Base-by-base conservation (phyloP, 1,140 invertebrate genomes). In the Diachasmimorpha longicaudata region DNA sequence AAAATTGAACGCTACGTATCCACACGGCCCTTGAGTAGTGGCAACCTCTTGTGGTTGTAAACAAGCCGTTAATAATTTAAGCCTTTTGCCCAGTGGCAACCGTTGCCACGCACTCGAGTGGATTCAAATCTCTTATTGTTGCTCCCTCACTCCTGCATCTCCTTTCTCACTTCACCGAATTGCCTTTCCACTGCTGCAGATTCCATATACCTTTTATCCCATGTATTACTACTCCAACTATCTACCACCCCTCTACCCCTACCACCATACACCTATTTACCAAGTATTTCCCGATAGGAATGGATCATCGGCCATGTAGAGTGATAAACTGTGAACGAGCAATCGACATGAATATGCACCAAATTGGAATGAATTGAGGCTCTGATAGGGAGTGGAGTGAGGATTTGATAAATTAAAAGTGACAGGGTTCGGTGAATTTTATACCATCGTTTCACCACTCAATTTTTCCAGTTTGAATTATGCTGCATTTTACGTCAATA, bases 21-120 rank as follows among this genome's bases (percentile, higher is more conserved):
- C 36, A 68, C 36, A 14, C 31, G 31, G 31, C 16, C n/a, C 8
- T 68, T 39, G 25, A 19, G 25, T 39, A 16, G 36, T 9, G 23
- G 36, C 36, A 37, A 19, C 31, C 66, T 68, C 66, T 37, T 55
- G 67, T 23, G 46, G 73, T 23, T 76, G 78, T 71, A 79, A 80
- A 76, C 75, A 77, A 75, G 68, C 44, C 58, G 23, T 42, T 79
- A 78, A 80, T 77, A 39, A 78, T 78, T 80, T 80, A 73, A 78
- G 46, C 66, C 46, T 48, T 42, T 36, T 46, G 31, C 52, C 21
- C 9, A 42, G 39, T 42, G 58, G 23, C 16, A 68, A 68, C 36
- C 23, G 69, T 23, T 70, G 69, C 69, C 37, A 70, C 16, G 11
- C 42, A 23, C 69, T 70, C 42, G 19, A 70, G 39, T 70, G 14